Evolutionary conservation across 2,888 invertebrate species (phyloP).

Genomic region (Rotaria sp.): DNA sequence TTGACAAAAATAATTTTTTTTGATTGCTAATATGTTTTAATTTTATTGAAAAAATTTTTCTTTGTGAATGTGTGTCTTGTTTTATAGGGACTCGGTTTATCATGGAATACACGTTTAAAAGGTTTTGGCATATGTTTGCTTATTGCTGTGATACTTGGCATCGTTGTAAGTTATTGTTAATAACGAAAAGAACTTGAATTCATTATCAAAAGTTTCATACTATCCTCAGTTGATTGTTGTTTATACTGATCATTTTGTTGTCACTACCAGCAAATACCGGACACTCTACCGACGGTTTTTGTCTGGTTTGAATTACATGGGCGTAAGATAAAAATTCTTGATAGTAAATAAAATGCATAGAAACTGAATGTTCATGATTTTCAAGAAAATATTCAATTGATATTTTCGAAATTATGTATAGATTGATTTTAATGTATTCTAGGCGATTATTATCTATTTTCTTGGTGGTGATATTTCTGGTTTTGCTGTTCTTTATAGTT

Average conservation of each 20-base stretch:
- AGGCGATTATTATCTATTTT: not conserved
- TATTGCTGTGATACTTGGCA: not conserved
- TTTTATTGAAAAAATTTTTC: not conserved
- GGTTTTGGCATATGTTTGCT: slow-evolving; percentile 2
- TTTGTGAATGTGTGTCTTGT: not conserved
- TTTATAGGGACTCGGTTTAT: not conserved
- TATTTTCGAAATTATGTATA: too few relatives aligned
- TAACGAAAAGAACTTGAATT: too few relatives aligned
- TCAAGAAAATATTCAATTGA: too few relatives aligned
- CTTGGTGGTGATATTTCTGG: not conserved
- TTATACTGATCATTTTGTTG: too few relatives aligned
- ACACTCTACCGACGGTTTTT: too few relatives aligned
- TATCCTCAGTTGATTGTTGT: too few relatives aligned
- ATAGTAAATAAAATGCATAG: too few relatives aligned
- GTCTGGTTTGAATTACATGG: too few relatives aligned
- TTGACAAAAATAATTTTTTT: not conserved
- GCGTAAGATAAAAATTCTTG: too few relatives aligned
- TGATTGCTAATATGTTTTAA: not conserved
- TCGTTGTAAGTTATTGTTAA: not conserved
- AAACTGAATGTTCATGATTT: too few relatives aligned
- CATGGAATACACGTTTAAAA: slow-evolving; percentile 24
- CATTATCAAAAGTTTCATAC: too few relatives aligned
- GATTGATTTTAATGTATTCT: not conserved
- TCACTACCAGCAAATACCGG: too few relatives aligned
- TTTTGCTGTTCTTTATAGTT: slow-evolving; percentile 12